Evolutionary conservation across 2,888 invertebrate genomes (phyloP).

Genomic region (Stenchaetothrips biformis): DNA sequence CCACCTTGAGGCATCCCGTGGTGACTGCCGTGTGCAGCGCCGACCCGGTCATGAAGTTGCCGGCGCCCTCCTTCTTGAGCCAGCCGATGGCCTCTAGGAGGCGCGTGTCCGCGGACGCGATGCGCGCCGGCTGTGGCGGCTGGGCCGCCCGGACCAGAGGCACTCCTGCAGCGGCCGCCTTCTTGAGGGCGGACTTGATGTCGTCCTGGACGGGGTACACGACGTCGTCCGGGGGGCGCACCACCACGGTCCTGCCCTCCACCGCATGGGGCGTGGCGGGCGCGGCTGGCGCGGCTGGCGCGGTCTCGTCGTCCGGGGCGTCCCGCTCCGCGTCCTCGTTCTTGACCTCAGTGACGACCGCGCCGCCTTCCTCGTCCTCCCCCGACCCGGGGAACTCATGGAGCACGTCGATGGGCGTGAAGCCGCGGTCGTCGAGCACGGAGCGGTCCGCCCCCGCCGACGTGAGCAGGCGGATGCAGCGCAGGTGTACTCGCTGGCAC

Average conservation of each 20-base stretch:
- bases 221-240: background rate
- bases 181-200: background rate
- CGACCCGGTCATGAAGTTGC: conserved; percentile 42
- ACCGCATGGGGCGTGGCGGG: background rate
- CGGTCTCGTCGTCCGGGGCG: conserved; percentile 31
- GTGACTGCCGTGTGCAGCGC: conserved; percentile 54
- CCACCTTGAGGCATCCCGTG: conserved; percentile 48
- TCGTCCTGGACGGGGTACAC: background rate
- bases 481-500: conserved; percentile 42
- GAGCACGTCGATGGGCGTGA: conserved; percentile 37
- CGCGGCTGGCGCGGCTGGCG: conserved; percentile 33
- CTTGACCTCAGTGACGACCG: background rate
- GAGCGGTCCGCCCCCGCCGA: conserved; percentile 34
- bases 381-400: conserved; percentile 33
- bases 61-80: conserved; percentile 29
- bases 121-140: background rate
- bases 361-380: conserved; percentile 5
- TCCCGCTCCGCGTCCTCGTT: background rate
- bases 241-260: background rate
- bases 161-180: too few relatives aligned
- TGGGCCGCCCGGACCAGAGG: background rate
- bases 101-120: conserved; percentile 35
- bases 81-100: conserved; percentile 35
- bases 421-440: conserved; percentile 32
- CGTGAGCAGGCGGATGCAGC: conserved; percentile 41